Base-by-base conservation (phyloP, 2,113 vertebrate genomes). In the Archilochus colubris region DNA sequence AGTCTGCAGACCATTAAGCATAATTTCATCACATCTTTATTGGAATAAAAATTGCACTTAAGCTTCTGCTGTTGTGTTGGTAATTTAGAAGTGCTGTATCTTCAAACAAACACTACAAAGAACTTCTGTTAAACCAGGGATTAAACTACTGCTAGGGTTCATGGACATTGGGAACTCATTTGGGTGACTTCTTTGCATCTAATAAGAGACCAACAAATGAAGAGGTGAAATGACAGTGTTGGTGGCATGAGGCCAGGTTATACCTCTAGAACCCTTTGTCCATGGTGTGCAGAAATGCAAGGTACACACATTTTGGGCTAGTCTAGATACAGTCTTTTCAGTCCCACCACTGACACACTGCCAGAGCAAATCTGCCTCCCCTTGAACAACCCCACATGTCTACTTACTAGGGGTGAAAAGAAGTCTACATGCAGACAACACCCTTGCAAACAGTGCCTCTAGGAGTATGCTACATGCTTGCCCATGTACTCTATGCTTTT, bases 21-120 rank as follows among this genome's bases (percentile, higher is more conserved):
- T 97, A 93, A 96, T 97, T 97, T 96, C 93, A 95, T 95, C 92
- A 92, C 58, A 84, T 94, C 83, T 93, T 97, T 95, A 96, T 91
- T 96, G 95, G 86, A 96, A 97, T 96, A 97, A 95, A 97, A 94
- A 93, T 61, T 87, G 95, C 83, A 91, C 83, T 94, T 93, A 93
- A 82, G 89, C 89, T 92, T 95, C 86, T n/a, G 58, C 59, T 93
- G 74, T 95, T 94, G 77, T 89, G 89, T 62, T 87, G 91, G 83
- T 92, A 95, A 90, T 97, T 96, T 69, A 95, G 70, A 94, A 92
- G 91, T 1, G 21, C 36, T 64, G 53, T 64, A 62, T 63, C 81
- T 85, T 50, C 64, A 62, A 76, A 93, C 33, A 69, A 79, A 86
- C 84, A 92, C 89, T 63, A 91, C 50, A 54, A 84, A 95, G 83